A percentile compares a stretch with the other conserved stretches of the same genome.
Evolutionary conservation across 1,140 invertebrate species (phyloP).

Genomic region (Drosophila carrolli): DNA sequence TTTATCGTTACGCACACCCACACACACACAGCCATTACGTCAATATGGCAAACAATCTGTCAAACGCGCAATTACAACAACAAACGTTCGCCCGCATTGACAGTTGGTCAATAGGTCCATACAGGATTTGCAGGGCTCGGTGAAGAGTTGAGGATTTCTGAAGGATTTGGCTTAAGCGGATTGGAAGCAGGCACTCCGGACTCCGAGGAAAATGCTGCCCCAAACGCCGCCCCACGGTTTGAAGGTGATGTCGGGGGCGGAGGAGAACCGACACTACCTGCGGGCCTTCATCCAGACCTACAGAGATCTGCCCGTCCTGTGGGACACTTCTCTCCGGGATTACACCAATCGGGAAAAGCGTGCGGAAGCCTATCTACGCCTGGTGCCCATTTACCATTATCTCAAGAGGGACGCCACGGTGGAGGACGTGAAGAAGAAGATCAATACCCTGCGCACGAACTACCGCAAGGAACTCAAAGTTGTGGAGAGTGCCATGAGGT

Average conservation of each 20-base stretch:
- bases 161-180: slow-evolving; percentile 10
- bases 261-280: slow-evolving; percentile 78
- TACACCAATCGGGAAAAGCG: slow-evolving; percentile 81
- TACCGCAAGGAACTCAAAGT: slow-evolving; percentile 80
- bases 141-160: neutral
- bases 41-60: slow-evolving; percentile 82
- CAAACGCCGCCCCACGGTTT: slow-evolving; percentile 55
- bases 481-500: slow-evolving; percentile 69
- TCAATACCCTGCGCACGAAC: slow-evolving; percentile 77
- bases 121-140: slow-evolving; percentile 27
- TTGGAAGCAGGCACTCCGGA: slow-evolving; percentile 19
- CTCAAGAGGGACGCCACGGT: slow-evolving; percentile 77
- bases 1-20: slow-evolving; percentile 46
- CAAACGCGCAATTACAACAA: slow-evolving; percentile 71
- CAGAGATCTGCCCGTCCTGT: slow-evolving; percentile 73
- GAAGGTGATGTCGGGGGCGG: slow-evolving; percentile 74
- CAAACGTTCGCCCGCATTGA: slow-evolving; percentile 44
- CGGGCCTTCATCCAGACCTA: slow-evolving; percentile 79
- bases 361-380: slow-evolving; percentile 72
- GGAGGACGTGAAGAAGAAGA: slow-evolving; percentile 82
- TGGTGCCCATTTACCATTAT: slow-evolving; percentile 80
- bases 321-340: slow-evolving; percentile 78
- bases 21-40: slow-evolving; percentile 62
- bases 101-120: slow-evolving; percentile 75
- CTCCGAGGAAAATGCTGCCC: slow-evolving; percentile 53